Evolutionary conservation across 2,888 invertebrate genomes (phyloP), one percentile per base, ranked within the genome.

Genomic region (Glaucopsyche alexis): DNA sequence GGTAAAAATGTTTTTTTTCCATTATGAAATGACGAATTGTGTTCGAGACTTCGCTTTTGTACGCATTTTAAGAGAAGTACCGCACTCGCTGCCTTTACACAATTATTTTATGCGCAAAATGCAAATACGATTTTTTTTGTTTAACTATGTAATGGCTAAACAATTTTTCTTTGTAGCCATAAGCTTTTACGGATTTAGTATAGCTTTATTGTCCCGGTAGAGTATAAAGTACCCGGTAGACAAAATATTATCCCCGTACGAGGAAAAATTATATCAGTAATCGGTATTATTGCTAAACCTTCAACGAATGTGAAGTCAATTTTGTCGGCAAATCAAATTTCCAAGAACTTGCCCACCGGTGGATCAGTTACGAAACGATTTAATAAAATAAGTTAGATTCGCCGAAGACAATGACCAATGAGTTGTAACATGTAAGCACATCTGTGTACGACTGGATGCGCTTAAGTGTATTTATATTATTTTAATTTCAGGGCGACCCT

Each of bases 1-100:
- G 77, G 77, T 78, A 75, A 74, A 75, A 76, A 76, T 72, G 67
- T 74, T 72, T 75, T 77, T 76, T 75, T 76, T 76, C 73, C 16
- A 50, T 67, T 76, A 79, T 78, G 80, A 69, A 49, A 69, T 69
- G 69, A 69, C 69, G 69, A 69, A 69, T 69, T 49, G 69, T 69
- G 49, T 69, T 29, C 47, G 19, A 38, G 7, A 67, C 7, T 45
- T 45, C 67, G 29, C 29, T 60, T 67, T 67, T 45, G 66, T 42
- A 29, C 19, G n/a, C 8, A 29, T 67, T 69, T 69, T 49, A 19
- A 16, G 29, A 69, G 6, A 8, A 45, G 19, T 19, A 13, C 29
- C 29, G 19, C 29, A 14, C 29, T 60, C 29, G 29, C 29, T 38
- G 29, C 13, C 6, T 60, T 60, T 13, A 60, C 60, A 60, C 9